These are phyloP conservation scores for Drosophila vallismaia DNA, from an alignment of 2,888 invertebrate genomes.

Conservation along the genomic window DNA sequence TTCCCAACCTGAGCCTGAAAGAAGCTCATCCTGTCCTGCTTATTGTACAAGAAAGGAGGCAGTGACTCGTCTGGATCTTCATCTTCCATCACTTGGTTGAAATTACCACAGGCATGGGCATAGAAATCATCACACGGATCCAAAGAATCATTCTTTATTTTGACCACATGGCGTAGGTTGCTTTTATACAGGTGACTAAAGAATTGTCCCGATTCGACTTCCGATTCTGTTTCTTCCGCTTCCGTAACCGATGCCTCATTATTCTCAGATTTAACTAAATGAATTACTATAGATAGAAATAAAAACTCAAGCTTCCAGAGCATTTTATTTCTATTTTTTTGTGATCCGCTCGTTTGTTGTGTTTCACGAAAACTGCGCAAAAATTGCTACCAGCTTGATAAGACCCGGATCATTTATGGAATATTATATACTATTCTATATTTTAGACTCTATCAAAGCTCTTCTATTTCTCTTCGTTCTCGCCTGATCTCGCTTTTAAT, in stretches of 20 bases:
- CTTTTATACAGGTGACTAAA: constrained; percentile 72
- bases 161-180: constrained; percentile 67
- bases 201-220: constrained; percentile 44
- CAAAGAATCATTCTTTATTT: constrained; percentile 59
- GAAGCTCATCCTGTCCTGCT: constrained; percentile 77
- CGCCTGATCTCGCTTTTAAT: constrained; percentile 7
- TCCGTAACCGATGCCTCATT: constrained; percentile 1
- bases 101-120: constrained; percentile 79
- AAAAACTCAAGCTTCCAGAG: constrained; percentile 6
- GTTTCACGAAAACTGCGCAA: constrained; percentile 58
- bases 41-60: constrained; percentile 78
- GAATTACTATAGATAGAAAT: constrained; percentile 21
- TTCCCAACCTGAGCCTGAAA: constrained; percentile 64
- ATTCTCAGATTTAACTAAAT: constrained; percentile 15
- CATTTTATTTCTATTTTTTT: constrained; percentile 19
- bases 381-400: constrained; percentile 51
- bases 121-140: constrained; percentile 80
- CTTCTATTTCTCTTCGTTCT: constrained; percentile 22
- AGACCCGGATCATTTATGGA: constrained; percentile 33
- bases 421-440: neutral
- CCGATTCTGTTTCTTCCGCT: neutral
- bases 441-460: constrained; percentile 27
- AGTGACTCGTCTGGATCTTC: constrained; percentile 48
- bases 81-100: constrained; percentile 20
- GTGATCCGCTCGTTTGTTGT: constrained; percentile 54